Conservation (phyloP, 2,888 invertebrate species). For the Eledone cirrhosa region DNA sequence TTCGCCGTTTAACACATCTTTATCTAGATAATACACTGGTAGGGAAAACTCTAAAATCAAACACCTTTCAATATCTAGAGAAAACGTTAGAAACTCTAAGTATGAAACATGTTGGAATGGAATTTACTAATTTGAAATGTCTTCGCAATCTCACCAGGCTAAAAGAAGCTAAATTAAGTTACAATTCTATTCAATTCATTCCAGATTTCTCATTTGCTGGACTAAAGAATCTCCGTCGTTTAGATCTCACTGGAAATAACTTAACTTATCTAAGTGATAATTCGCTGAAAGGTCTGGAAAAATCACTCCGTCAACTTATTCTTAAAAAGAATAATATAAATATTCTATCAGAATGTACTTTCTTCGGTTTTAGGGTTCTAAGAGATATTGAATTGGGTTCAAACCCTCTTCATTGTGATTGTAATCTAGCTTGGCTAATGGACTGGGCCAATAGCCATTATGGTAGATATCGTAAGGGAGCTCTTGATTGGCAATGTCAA, state of each 20-base stretch:
- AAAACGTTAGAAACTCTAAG: slow-evolving; percentile 34
- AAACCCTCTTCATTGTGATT: slow-evolving; percentile 38
- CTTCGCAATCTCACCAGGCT: slow-evolving; percentile 29
- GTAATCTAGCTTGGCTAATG: slow-evolving; percentile 36
- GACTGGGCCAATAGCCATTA: slow-evolving; percentile 36
- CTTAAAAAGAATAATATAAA: slow-evolving; percentile 32
- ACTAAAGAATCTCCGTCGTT: slow-evolving; percentile 28
- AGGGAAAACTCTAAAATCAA: slow-evolving; percentile 23
- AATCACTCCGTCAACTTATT: slow-evolving; percentile 31
- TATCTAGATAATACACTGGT: slow-evolving; percentile 32
- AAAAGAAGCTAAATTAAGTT: slow-evolving; percentile 27
- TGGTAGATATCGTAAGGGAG: slow-evolving; percentile 30
- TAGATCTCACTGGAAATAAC: slow-evolving; percentile 33
- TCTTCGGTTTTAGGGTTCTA: slow-evolving; percentile 34
- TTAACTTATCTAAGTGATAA: slow-evolving; percentile 27
- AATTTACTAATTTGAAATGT: slow-evolving; percentile 28
- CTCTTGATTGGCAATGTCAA: slow-evolving; percentile 33
- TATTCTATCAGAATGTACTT: slow-evolving; percentile 35
- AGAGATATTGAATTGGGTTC: slow-evolving; percentile 32
- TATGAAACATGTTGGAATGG: slow-evolving; percentile 31
- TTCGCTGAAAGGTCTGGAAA: slow-evolving; percentile 34
- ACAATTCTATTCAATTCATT: slow-evolving; percentile 31
- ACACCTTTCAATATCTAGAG: slow-evolving; percentile 33
- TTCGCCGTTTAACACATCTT: slow-evolving; percentile 29
- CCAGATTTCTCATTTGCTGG: slow-evolving; percentile 29